Base-by-base conservation (phyloP, 2,888 invertebrate species). In the Flexamia atlantica region DNA sequence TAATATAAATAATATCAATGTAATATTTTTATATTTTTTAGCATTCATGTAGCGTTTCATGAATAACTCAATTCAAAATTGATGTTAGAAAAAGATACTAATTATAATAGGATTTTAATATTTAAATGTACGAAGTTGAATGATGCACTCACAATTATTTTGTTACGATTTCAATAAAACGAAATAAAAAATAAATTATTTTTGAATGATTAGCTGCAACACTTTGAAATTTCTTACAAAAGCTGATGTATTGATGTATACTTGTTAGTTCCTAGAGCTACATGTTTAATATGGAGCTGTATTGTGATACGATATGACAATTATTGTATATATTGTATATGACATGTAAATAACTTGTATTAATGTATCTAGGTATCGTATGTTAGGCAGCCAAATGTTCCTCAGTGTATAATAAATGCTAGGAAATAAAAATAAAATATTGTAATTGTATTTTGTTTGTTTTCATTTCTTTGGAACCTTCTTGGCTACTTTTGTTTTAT, bases 401-500 rank as follows among this genome's bases (percentile, higher is more conserved):
- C 70, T 70, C 70, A 40, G 40, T 70, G 70, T 70, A 36, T 68
- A 70, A 40, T 70, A n/a, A 20, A 70, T 70, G 20, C 64, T 70
- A 70, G 40, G 70, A 70, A 70, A 70, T 70, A 14, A 40, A 60
- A 40, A 68, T 57, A 23, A 64, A 64, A 28, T 28, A 4, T 64
- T 28, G 64, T 64, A 64, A 64, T 30, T 64, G 28, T 28, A 28
- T 64, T 28, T 12, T 28, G 57, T 57, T 28, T 28, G 9, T 28
- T 25, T 64, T 64, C 9, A 36, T 36, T 36, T 36, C 36, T 36
- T 7, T 36, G n/a, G n/a, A 36, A 36, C 9, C 36, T 9, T 36
- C 9, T 36, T 7, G 9, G 36, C 36, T 36, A 36, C 9, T 36
- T 7, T 36, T 36, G 4, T 36, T 36, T 36, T 36, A 9, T n/a